phyloP scores from a whole-genome alignment of 1,140 invertebrate species.

The Drosophila sulfurigaster region DNA sequence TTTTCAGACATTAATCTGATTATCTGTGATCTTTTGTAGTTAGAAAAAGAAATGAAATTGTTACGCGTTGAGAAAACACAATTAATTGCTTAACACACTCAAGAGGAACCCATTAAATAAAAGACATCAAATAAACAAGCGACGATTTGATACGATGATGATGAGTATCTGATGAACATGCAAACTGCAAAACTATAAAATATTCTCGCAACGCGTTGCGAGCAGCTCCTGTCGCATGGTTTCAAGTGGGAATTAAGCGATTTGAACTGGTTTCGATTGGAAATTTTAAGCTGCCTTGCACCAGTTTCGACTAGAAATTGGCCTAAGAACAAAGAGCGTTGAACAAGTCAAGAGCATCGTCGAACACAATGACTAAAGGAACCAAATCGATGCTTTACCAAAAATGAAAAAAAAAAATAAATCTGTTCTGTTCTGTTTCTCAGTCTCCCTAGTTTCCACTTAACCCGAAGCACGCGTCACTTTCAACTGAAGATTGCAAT shows the following conservation, averaged over 20 bases:
- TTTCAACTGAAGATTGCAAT: not conserved
- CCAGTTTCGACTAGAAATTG: slow-evolving; percentile 74
- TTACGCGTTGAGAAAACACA: not conserved
- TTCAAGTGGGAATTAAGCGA: slow-evolving; percentile 69
- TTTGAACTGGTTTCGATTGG: slow-evolving; percentile 80
- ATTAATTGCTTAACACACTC: not conserved
- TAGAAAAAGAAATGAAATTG: not conserved
- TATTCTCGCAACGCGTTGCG: not conserved
- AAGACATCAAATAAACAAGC: not conserved
- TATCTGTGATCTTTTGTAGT: no score
- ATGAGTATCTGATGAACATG: slow-evolving; percentile 9
- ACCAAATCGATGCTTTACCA: not conserved
- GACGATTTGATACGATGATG: not conserved
- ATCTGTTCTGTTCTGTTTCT: not conserved
- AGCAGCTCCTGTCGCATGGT: slow-evolving; percentile 35
- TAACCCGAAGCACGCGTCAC: not conserved
- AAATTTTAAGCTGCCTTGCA: slow-evolving; percentile 55
- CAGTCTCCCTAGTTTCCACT: not conserved
- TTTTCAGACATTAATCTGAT: no score
- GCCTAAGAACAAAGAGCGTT: not conserved
- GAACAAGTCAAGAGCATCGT: not conserved
- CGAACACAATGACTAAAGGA: not conserved
- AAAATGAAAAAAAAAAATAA: not conserved
- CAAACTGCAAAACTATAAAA: slow-evolving; percentile 5
- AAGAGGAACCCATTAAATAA: not conserved